Evolutionary conservation across 2,888 invertebrate genomes (phyloP), one percentile per base, ranked within the genome.

Genomic region (Philonicus albiceps): DNA sequence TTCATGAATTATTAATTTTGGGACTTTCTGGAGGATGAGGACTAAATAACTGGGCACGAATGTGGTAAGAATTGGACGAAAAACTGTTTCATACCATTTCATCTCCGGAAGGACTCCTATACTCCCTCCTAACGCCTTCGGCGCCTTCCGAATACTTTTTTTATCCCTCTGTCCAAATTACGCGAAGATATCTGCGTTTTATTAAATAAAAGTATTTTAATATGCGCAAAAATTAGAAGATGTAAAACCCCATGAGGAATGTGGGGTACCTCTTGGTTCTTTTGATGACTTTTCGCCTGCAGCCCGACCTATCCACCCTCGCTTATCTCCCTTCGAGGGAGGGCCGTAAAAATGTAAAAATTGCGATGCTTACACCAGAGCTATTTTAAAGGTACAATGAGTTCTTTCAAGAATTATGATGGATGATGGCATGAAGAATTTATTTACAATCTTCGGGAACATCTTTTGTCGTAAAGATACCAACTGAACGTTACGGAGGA

Each of bases 1-100:
- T 78, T 49, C 78, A 78, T 78, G 78, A 78, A 78, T 78, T 78
- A 49, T 78, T 78, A 78, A 78, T 78, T 78, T 64, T 78, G 22
- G 78, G 49, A 49, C 78, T 22, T 78, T 27, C 3, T n/a, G 11
- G 27, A 11, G 49, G 30, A 49, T 78, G 49, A 30, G 27, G 49
- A 78, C 27, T 16, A 78, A 49, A 43, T 78, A 78, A 49, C 49
- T 49, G 49, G 43, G 53, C 49, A 78, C 43, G 49, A 43, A 78
- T 78, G 78, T 78, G 78, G 78, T 78, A 78, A 78, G 78, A 78
- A 78, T 78, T 78, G 78, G 16, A 43, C 22, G 49, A 78, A 43
- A 13, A 49, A 30, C 78, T 22, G 49, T 49, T 78, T 78, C 22
- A 27, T 64, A 3, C 22, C 64, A 64, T 64, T 64, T 7, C 7